These are phyloP conservation scores for Salminus brasiliensis DNA, from an alignment of 2,113 vertebrate genomes.

Conservation along the genomic window DNA sequence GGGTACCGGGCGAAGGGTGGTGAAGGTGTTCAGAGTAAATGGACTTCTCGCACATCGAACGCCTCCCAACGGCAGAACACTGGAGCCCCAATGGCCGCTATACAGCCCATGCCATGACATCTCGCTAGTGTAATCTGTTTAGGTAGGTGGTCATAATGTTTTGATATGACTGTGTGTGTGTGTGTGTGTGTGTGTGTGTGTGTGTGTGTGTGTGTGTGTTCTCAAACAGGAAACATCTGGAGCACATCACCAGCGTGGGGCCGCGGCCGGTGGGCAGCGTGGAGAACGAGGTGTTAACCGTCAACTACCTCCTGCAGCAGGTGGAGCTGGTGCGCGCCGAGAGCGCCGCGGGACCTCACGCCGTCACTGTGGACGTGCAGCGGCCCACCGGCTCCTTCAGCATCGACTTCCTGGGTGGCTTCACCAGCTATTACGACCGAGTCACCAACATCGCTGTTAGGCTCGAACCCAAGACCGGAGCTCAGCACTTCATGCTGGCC, in stretches of 20 bases:
- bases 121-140: too few relatives aligned
- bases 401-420: conserved; percentile 95
- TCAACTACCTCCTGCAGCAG: conserved; percentile 89
- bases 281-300: conserved; percentile 90
- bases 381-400: conserved; percentile 93
- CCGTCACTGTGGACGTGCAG: conserved; percentile 85
- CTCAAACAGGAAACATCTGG: conserved; percentile 83
- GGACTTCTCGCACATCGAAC: too few relatives aligned
- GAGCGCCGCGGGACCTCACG: conserved; percentile 74
- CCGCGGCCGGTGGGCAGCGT: conserved; percentile 91
- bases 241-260: conserved; percentile 89
- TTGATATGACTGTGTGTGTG: too few relatives aligned
- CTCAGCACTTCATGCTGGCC: conserved; percentile 88
- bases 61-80: too few relatives aligned
- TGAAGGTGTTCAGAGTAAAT: too few relatives aligned
- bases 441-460: conserved; percentile 91
- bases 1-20: too few relatives aligned
- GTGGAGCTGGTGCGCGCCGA: conserved; percentile 80
- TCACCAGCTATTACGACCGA: conserved; percentile 95
- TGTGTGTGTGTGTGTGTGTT: neutral
- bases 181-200: too few relatives aligned
- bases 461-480: conserved; percentile 84
- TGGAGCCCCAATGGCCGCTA: too few relatives aligned
- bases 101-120: too few relatives aligned
- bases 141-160: too few relatives aligned